phyloP scores from a whole-genome alignment of 1,140 invertebrate species.

The Bombus consobrinus region DNA sequence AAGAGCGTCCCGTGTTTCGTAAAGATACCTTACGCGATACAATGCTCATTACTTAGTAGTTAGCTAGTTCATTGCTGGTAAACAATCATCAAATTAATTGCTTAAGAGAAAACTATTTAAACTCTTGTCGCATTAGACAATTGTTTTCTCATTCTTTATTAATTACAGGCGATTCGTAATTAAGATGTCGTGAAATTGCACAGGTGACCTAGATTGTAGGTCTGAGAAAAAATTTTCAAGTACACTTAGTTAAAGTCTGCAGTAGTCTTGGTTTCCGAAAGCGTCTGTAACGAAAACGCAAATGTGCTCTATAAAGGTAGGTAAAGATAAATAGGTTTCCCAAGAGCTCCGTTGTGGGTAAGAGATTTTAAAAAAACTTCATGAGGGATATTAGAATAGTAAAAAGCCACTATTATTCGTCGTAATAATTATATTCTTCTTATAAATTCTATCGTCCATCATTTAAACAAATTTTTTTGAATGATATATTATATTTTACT shows the following conservation, averaged over 20 bases:
- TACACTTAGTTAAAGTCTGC: slow-evolving; percentile 7
- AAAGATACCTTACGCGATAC: not conserved
- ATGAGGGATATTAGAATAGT: not conserved
- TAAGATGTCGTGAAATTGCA: not conserved
- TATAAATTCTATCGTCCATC: not conserved
- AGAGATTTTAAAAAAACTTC: not conserved
- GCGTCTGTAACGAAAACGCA: slow-evolving; percentile 10
- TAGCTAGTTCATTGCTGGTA: not conserved
- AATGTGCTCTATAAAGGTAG: not conserved
- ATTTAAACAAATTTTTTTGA: not conserved
- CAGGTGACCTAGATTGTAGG: slow-evolving; percentile 5
- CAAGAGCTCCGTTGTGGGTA: not conserved
- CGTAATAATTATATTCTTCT: not conserved
- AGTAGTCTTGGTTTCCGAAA: slow-evolving; percentile 12
- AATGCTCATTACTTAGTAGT: not conserved
- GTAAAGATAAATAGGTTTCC: slow-evolving; percentile 3
- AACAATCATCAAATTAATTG: not conserved
- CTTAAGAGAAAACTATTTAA: not conserved
- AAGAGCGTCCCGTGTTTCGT: not conserved
- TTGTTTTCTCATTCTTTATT: slow-evolving; percentile 1
- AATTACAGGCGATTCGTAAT: not conserved
- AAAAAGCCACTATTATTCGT: not conserved
- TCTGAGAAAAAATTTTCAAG: slow-evolving; percentile 15
- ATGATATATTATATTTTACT: not conserved
- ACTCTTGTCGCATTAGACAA: not conserved